Base-by-base conservation (phyloP, 37 sponge, comb jelly and placozoan genomes). In the Dysidea cf. avara region DNA sequence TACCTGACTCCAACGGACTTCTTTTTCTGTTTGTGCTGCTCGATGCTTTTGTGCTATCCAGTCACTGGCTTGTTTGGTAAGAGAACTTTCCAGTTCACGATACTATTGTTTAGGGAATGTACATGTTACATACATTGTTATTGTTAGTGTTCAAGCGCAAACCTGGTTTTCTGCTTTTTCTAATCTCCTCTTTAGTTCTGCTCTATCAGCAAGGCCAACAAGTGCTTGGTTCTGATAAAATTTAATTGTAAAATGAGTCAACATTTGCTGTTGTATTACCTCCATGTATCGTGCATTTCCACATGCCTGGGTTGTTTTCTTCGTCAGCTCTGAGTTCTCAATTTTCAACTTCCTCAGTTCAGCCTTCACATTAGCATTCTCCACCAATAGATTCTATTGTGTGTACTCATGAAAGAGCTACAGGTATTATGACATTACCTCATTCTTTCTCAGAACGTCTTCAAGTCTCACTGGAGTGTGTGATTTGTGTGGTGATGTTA, bases 371-470 rank as follows among this genome's bases (percentile, higher is more conserved):
- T 54, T 69, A 12, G 87, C 87, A 75, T 83, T 87, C 73, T 92
- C 93, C 13, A 92, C 74, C 30, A 80, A n/a, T 1, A 92, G 54
- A 20, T 56, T 59, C 93, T 92, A 43, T 12, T 43, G 9, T 9
- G 9, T 43, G 5, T 12, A 5, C 5, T 43, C 9, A 43, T 9
- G 9, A 43, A 12, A 12, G 46, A 43, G 5, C 5, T 56, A 13
- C 7, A 56, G 7, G 9, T 43, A 12, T 43, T 5, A 43, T 12
- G 7, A 12, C 9, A 43, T 60, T 49, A 92, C 93, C 85, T 92
- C 93, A 87, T 74, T 83, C 43, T 83, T 92, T 61, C 88, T 83
- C 46, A 92, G 36, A 0, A 92, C 77, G 58, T 92, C 93, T 0
- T 92, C 88, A 0, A 87, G 66, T 52, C 77, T 59, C 31, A 82